Evolutionary conservation across 1,140 invertebrate genomes (phyloP), one percentile per base, ranked within the genome.

Genomic region (Oppia nitens): DNA sequence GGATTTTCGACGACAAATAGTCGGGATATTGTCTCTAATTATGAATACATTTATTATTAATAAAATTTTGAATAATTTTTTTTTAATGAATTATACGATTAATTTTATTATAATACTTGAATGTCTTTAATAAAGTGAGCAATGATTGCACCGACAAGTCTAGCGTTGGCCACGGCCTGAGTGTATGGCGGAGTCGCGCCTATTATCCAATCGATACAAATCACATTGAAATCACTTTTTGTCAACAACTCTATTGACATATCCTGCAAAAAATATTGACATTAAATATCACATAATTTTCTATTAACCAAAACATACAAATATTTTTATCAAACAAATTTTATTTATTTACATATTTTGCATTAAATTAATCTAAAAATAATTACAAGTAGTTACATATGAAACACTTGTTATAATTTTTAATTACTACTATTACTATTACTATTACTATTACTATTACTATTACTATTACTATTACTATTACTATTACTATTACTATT

Each of bases 101-200:
- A 3, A 52, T 21, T 52, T 1, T 3, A 25, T 48, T 27, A 6
- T 2, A 14, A 68, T 68, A 80, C 78, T 69, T 70, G 75, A 68
- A 78, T 57, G 12, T 69, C 57, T 47, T 70, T 64, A n/a, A 78
- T 70, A 17, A 92, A 72, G 70, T 86, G 78, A 0, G 85, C 85
- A 0, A 84, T 80, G 67, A 90, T 85, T 0, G 79, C 79, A 1
- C 85, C 88, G 11, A 91, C 81, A 1, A 93, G 71, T 54, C 87
- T 75, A n/a, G 87, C 87, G 67, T 93, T 92, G 0, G 86, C 87
- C 1, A 87, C 86, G 0, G 87, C 87, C 70, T 92, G 87, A 0
- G 84, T 82, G 66, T 93, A 93, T 0, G 87, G 87, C 1, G 87
- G 87, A 55, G 80, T 79, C 0, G 87, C 84, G 0, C 86, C 89